Base-by-base conservation (phyloP, 2,797 vertebrate genomes). In the Natrix natrix region DNA sequence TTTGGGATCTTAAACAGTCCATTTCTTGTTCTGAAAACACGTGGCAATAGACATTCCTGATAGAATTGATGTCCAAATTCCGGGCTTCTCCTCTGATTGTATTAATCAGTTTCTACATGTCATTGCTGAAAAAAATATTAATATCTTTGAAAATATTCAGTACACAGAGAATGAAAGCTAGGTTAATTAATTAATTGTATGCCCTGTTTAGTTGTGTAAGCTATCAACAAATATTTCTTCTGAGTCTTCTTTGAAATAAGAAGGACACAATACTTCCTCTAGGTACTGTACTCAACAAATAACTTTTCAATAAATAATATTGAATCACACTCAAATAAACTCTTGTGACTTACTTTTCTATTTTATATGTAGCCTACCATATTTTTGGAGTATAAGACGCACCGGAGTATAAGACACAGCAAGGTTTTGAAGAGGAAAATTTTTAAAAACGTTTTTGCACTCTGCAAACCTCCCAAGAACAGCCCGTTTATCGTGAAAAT, bases 91-190 rank as follows among this genome's bases (percentile, higher is more conserved):
- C 61, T 11, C 13, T n/a, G 24, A n/a, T 94, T 97, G 97, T 97
- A 96, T 97, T 96, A 90, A 78, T 97, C 96, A 97, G 96, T 96
- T 97, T 97, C 96, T 94, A 95, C 95, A 93, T 88, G 93, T 91
- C 78, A 56, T 63, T 88, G 95, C 92, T 95, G 94, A 93, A 95
- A 92, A 61, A 74, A 55, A 55, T 87, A 94, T 91, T 1, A 74
- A 74, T 37, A 74, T 74, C 7, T 74, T 37, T 83, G 37, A 48
- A 43, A 48, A 48, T 83, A 83, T 83, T 83, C 37, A 48, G 37
- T 5, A 83, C 74, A 83, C 20, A 48, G 37, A 78, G 17, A 83
- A 83, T 48, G 43, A 22, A 83, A 83, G 37, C 74, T 83, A 83
- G 20, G 10, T 22, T 83, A 11, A 4, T 37, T 22, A 78, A 20